phyloP scores from a whole-genome alignment of 2,888 invertebrate genomes.

The Amphipoea lucens region DNA sequence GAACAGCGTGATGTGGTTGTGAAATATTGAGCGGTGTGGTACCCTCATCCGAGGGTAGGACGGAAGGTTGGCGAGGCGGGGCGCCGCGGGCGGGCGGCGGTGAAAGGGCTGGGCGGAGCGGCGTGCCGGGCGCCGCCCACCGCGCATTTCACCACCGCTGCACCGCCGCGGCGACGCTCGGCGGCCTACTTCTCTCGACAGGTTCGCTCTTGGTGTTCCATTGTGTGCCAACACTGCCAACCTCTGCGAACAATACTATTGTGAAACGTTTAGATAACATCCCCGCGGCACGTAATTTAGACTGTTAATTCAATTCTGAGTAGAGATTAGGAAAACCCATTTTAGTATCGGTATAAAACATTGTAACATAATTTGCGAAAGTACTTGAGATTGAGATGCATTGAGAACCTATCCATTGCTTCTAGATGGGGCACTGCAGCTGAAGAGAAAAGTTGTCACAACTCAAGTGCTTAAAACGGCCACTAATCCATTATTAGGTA shows the following conservation, averaged over 20 bases:
- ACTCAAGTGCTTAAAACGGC: background rate
- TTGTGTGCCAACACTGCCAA: conserved; percentile 80
- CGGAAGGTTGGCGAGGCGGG: conserved; percentile 77
- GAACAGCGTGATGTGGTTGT: conserved; percentile 77
- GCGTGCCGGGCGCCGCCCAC: conserved; percentile 88
- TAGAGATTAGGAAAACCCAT: conserved; percentile 68
- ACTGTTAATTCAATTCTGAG: conserved; percentile 77
- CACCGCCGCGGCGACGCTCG: conserved; percentile 80
- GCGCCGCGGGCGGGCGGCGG: conserved; percentile 86
- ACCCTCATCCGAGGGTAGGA: conserved; percentile 79
- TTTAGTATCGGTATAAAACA: conserved; percentile 43
- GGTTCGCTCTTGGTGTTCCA: conserved; percentile 88
- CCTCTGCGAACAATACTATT: conserved; percentile 86
- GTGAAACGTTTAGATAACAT: conserved; percentile 87
- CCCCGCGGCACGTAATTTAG: conserved; percentile 80
- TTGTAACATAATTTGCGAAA: conserved; percentile 45
- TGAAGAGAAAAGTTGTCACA: background rate
- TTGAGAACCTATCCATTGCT: background rate
- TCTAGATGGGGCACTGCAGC: background rate
- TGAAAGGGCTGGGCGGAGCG: conserved; percentile 89
- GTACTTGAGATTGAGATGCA: conserved; percentile 12
- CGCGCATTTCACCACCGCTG: conserved; percentile 86
- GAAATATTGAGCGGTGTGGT: conserved; percentile 80
- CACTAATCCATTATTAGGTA: background rate
- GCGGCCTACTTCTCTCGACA: conserved; percentile 87